Percentiles rank a stretch among this genome's conserved stretches.
Conservation (phyloP, 2,888 invertebrate genomes). For the Ophion ellenae region DNA sequence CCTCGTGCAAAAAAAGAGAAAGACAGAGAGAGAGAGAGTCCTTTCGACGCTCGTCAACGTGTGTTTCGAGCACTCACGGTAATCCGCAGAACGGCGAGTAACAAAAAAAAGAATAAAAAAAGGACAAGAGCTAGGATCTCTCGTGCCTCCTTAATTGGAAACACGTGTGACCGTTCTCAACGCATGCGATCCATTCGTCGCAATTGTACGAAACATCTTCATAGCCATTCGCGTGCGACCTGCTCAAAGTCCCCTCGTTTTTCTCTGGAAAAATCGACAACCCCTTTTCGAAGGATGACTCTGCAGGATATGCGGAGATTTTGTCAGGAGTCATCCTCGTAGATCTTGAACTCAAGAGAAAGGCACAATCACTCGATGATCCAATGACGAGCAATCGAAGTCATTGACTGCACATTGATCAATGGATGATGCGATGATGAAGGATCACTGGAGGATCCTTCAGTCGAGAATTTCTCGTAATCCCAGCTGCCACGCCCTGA, state of each 20-base stretch:
- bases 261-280: not conserved
- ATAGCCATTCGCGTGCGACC: constrained; percentile 21
- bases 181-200: constrained; percentile 21
- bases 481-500: not conserved
- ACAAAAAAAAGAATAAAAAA: constrained; percentile 15
- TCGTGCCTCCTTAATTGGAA: constrained; percentile 61
- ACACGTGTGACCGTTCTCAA: constrained; percentile 51
- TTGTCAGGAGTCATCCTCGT: constrained; percentile 22
- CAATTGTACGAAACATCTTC: constrained; percentile 42
- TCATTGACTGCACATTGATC: constrained; percentile 4
- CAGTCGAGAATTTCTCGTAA: not conserved
- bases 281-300: too few species aligned
- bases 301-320: too few species aligned
- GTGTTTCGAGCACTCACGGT: constrained; percentile 38
- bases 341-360: not conserved
- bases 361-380: not conserved
- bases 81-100: constrained; percentile 30
- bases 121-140: constrained; percentile 31
- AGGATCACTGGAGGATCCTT: constrained; percentile 1
- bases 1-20: constrained; percentile 13
- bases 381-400: constrained; percentile 5
- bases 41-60: constrained; percentile 58
- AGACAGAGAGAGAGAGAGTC: constrained; percentile 43
- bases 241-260: constrained; percentile 4
- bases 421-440: not conserved